phyloP scores from a whole-genome alignment of 2,888 invertebrate species.

The Anoplius nigerrimus region DNA sequence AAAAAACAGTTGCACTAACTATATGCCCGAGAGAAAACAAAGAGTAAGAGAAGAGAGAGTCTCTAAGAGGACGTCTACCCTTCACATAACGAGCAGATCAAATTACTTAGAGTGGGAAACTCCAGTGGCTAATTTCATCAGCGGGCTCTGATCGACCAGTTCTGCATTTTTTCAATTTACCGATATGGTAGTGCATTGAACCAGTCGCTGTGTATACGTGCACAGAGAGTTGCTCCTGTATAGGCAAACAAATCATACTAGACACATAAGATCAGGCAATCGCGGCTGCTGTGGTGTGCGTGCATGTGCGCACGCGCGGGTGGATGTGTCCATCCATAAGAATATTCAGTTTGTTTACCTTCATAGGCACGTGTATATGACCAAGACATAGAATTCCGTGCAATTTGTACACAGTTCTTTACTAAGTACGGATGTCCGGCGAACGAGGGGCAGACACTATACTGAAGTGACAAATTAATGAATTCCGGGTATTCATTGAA shows the following conservation, averaged over 20 bases:
- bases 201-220: not conserved
- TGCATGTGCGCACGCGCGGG: not conserved
- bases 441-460: not conserved
- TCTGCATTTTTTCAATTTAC: too few species aligned
- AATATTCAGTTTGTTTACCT: too few species aligned
- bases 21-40: not conserved
- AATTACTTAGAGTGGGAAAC: constrained; percentile 41
- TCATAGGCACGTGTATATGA: not conserved
- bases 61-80: constrained; percentile 20
- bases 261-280: too few species aligned
- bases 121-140: constrained; percentile 37
- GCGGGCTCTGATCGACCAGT: not conserved
- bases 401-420: not conserved
- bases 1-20: too few species aligned
- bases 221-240: not conserved
- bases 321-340: too few species aligned
- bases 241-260: not conserved
- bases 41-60: constrained; percentile 27
- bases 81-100: constrained; percentile 41
- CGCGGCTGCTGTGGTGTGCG: not conserved
- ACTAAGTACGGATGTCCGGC: not conserved
- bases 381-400: not conserved
- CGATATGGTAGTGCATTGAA: constrained; percentile 1
- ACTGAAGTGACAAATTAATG: constrained; percentile 5
- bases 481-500: constrained; percentile 17